phyloP scores from a whole-genome alignment of 2,888 invertebrate genomes.

The Baccha elongata region DNA sequence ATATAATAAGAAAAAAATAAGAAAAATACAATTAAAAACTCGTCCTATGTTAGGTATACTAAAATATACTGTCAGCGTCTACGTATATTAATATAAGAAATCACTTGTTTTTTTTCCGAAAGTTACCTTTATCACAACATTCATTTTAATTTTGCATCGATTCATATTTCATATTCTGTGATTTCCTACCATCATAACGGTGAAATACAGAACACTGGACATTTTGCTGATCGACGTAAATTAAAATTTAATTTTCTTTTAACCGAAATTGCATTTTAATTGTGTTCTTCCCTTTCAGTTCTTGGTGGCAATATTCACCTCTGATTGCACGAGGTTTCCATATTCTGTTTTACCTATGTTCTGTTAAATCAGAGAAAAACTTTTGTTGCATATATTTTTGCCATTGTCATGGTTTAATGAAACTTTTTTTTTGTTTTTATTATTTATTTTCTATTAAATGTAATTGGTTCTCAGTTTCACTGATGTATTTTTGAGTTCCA shows the following conservation, averaged over 20 bases:
- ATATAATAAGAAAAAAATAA: too few relatives aligned
- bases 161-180: background rate
- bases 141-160: background rate
- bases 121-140: too few relatives aligned
- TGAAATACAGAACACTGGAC: background rate
- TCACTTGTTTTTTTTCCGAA: too few relatives aligned
- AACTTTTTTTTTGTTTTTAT: conserved; percentile 2
- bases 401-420: conserved; percentile 43
- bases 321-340: background rate
- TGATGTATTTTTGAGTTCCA: background rate
- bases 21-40: too few relatives aligned
- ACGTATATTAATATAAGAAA: too few relatives aligned
- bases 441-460: conserved; percentile 30
- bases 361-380: too few relatives aligned
- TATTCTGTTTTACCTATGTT: too few relatives aligned
- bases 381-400: background rate
- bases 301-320: background rate
- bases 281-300: background rate
- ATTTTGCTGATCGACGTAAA: conserved; percentile 32
- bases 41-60: too few relatives aligned
- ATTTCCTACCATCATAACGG: conserved; percentile 7
- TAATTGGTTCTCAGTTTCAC: conserved; percentile 19
- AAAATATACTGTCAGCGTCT: too few relatives aligned
- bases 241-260: conserved; percentile 35
- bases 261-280: conserved; percentile 11